Conservation (phyloP, 2,113 vertebrate genomes). For the Chaetodon auriga region DNA sequence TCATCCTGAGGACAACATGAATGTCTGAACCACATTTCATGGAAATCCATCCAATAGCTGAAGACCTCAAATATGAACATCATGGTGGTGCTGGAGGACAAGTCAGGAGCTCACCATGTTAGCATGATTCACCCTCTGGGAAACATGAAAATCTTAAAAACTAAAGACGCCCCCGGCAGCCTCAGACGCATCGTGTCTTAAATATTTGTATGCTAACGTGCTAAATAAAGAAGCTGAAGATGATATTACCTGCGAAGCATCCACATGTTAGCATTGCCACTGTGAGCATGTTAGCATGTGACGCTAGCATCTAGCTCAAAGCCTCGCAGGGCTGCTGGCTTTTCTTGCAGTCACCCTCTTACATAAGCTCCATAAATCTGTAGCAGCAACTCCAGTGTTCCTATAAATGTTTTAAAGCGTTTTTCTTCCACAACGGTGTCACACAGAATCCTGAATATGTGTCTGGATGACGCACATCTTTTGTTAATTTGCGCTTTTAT, state of each 20-base stretch:
- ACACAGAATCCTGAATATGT: background rate
- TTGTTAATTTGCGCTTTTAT: background rate
- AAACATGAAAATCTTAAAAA: background rate
- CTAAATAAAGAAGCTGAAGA: too few species aligned
- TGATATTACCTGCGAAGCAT: background rate
- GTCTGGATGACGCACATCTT: too few species aligned
- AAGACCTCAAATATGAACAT: background rate
- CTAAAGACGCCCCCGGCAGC: background rate
- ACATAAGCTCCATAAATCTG: background rate
- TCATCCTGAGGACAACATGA: background rate
- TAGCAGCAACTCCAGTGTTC: too few species aligned
- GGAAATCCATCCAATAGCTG: background rate
- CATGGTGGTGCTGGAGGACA: too few species aligned
- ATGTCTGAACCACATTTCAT: background rate
- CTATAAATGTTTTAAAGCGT: too few species aligned
- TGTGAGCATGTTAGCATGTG: background rate
- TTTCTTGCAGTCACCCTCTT: background rate
- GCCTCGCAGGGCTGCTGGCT: too few species aligned
- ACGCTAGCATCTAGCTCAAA: background rate
- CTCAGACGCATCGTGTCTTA: background rate
- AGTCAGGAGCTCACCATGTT: background rate
- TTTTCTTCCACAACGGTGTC: background rate
- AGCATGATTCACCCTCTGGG: background rate
- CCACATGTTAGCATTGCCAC: background rate
- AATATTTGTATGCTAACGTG: too few species aligned